phyloP scores from a whole-genome alignment of 2,797 vertebrate genomes.

The Falco biarmicus region DNA sequence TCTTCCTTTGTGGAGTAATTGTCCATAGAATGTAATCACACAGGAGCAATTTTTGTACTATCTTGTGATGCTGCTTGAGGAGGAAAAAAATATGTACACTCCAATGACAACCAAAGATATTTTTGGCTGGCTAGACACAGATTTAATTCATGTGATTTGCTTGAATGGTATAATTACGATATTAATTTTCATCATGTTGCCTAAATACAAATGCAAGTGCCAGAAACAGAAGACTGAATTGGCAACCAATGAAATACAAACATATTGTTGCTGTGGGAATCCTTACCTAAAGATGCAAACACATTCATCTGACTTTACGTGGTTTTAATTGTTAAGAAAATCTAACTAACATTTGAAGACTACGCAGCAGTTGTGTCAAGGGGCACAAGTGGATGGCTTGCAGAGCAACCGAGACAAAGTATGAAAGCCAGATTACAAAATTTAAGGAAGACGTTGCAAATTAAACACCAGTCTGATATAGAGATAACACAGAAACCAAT shows the following conservation, averaged over 20 bases:
- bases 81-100: not conserved
- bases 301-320: not conserved
- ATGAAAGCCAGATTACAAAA: not conserved
- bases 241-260: conserved; percentile 37
- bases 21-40: not conserved
- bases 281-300: not conserved
- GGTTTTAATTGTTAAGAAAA: not conserved
- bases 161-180: conserved; percentile 48
- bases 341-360: not conserved
- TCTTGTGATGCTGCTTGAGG: not conserved
- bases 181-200: conserved; percentile 57
- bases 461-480: not conserved
- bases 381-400: not conserved
- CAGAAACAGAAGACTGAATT: conserved; percentile 33
- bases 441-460: not conserved
- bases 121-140: conserved; percentile 28
- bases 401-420: not conserved
- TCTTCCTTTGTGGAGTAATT: not conserved
- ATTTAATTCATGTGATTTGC: conserved; percentile 44
- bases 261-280: not conserved
- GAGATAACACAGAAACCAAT: not conserved
- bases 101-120: conserved; percentile 15
- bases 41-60: not conserved
- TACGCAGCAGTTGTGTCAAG: accelerated
- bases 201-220: conserved; percentile 41